Conservation (phyloP, 2,888 invertebrate species). For the Chrysopilus asiliformis region DNA sequence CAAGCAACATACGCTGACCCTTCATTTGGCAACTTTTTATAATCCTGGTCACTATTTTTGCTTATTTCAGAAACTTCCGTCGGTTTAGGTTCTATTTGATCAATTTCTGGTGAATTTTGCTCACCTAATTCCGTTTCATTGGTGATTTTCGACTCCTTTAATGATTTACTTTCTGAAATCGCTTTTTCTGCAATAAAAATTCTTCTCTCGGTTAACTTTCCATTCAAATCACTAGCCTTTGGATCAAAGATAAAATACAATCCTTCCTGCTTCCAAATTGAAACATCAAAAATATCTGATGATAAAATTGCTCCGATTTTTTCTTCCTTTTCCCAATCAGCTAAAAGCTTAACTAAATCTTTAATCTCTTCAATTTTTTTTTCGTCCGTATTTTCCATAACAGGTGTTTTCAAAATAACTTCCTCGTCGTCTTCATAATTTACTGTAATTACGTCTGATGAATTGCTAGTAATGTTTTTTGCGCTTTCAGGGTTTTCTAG, state of each 20-base stretch:
- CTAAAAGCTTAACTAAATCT: conserved; percentile 11
- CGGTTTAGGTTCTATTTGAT: background rate
- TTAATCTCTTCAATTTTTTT: background rate
- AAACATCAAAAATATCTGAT: conserved; percentile 21
- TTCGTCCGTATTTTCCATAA: background rate
- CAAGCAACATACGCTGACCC: conserved; percentile 18
- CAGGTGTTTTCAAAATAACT: background rate
- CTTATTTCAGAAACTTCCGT: background rate
- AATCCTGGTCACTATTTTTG: background rate
- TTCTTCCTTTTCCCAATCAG: conserved; percentile 11
- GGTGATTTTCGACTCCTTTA: conserved; percentile 8
- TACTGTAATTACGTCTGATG: too few relatives aligned
- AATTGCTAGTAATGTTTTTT: too few relatives aligned
- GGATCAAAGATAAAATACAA: conserved; percentile 46
- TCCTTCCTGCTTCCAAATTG: conserved; percentile 42
- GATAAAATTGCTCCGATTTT: too few relatives aligned
- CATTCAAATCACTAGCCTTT: conserved; percentile 44
- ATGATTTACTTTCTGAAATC: conserved; percentile 23
- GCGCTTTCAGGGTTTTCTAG: too few relatives aligned
- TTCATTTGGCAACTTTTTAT: conserved; percentile 25
- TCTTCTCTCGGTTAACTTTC: conserved; percentile 25
- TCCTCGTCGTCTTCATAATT: too few relatives aligned
- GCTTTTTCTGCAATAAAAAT: conserved; percentile 18
- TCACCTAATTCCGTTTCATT: conserved; percentile 1
- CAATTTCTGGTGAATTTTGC: background rate